Evolutionary conservation across 1,140 invertebrate genomes (phyloP), one percentile per base, ranked within the genome.

Genomic region (Eriosoma lanigerum): DNA sequence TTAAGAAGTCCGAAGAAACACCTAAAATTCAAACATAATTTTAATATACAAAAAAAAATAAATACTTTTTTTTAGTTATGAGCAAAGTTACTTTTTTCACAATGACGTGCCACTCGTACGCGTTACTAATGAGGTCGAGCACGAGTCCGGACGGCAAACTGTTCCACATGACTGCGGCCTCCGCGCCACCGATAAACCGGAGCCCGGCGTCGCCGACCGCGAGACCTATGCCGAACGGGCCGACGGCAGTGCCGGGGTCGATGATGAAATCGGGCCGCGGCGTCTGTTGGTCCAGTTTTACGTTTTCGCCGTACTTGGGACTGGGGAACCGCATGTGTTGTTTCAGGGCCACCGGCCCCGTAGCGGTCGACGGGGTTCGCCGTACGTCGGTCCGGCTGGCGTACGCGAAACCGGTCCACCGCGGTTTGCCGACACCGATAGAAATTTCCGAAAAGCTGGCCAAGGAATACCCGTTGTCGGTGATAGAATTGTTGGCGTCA

Each of bases 91-190:
- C 75, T 62, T 78, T 78, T 62, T 78, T 78, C 15, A 10, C 44
- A 0, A 78, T 12, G n/a, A 46, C 38, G 8, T 58, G 21, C 75
- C 75, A 78, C 1, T 62, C 75, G 24, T 78, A 62, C 24, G 75
- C n/a, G 56, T 78, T 78, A 15, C 8, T 29, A 21, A 62, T 17
- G 38, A 78, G 54, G 17, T 78, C 75, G 1, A 78, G n/a, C 8
- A 62, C 24, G 17, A 78, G 75, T 29, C 62, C 56, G 21, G 75
- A 38, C 1, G 75, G 56, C 56, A 78, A 0, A 15, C 48, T 52
- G n/a, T 60, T 56, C 75, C 75, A 62, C 75, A 78, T 78, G 4
- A 78, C 17, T 17, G 38, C 17, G 10, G 58, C 54, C 17, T 78
- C 75, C 8, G 56, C 75, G 3, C 46, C 38, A 17, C 75, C 56